Evolutionary conservation across 1,140 invertebrate genomes (phyloP).

Genomic region (Zaprionus nigranus): DNA sequence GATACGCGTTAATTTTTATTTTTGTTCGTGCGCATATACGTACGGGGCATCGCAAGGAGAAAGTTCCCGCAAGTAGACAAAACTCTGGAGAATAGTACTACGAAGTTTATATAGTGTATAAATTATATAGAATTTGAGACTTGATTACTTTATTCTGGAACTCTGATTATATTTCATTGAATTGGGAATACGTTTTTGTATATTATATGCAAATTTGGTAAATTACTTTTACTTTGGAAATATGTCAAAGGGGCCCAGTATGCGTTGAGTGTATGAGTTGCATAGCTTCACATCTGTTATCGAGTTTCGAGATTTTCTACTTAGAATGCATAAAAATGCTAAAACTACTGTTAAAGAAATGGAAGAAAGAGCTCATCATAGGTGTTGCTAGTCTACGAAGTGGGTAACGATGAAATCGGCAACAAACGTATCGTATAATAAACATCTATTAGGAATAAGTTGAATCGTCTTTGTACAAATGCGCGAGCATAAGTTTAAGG

Average conservation of each 20-base stretch:
- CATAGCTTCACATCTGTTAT: neutral
- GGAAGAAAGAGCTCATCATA: conserved; percentile 20
- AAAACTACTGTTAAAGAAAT: conserved; percentile 14
- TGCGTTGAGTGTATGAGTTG: neutral
- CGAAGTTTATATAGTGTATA: neutral
- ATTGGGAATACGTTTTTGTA: neutral
- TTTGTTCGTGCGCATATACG: conserved; percentile 1
- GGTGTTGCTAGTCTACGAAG: conserved; percentile 47
- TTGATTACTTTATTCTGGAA: neutral
- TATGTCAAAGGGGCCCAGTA: neutral
- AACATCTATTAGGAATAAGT: conserved; percentile 17
- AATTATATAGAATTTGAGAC: neutral
- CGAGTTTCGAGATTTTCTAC: conserved; percentile 12
- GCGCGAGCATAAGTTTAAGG: conserved; percentile 4
- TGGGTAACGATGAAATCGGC: conserved; percentile 36
- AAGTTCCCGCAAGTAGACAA: neutral
- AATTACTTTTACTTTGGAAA: neutral
- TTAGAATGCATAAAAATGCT: conserved; percentile 24
- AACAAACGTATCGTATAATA: conserved; percentile 10
- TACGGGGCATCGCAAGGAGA: neutral
- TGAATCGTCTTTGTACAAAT: conserved; percentile 20
- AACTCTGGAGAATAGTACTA: neutral
- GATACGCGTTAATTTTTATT: conserved; percentile 25
- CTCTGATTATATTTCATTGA: neutral
- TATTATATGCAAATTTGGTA: neutral